A percentile compares a stretch with the other conserved stretches of the same genome.
Evolutionary conservation across 2,888 invertebrate genomes (phyloP).

Genomic region (Anthrax anthrax): DNA sequence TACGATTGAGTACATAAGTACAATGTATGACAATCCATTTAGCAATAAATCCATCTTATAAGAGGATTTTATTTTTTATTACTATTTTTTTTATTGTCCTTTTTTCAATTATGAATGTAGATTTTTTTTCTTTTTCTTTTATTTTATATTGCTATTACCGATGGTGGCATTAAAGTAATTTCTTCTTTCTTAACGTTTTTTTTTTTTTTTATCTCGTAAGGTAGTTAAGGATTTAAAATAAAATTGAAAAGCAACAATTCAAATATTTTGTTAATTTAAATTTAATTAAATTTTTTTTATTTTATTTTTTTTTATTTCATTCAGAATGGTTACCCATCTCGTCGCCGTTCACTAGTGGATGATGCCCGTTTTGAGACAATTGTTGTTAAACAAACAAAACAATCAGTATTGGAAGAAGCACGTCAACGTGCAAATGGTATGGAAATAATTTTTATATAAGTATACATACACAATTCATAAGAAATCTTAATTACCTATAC

Average conservation of each 20-base stretch:
- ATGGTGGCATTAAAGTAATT: no score
- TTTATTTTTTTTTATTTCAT: conserved; percentile 30
- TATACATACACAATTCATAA: not conserved
- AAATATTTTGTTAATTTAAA: not conserved
- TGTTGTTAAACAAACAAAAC: conserved; percentile 89
- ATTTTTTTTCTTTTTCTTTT: no score
- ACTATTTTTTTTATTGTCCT: no score
- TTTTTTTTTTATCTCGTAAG: no score
- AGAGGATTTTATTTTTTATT: not conserved
- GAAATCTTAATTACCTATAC: no score
- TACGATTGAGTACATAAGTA: no score
- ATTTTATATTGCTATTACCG: no score
- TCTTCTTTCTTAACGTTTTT: no score
- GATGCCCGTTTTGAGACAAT: conserved; percentile 95
- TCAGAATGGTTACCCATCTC: conserved; percentile 93
- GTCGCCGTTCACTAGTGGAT: conserved; percentile 89
- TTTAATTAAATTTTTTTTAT: conserved; percentile 6
- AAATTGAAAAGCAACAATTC: no score
- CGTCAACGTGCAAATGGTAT: conserved; percentile 77
- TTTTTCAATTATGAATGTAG: no score
- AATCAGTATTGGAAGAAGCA: conserved; percentile 81
- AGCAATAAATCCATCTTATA: conserved; percentile 7
- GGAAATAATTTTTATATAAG: conserved; percentile 18
- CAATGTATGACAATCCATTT: no score
- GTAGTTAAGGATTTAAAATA: no score